Base-by-base conservation (phyloP, 2,113 vertebrate genomes). In the Gobiocypris rarus region DNA sequence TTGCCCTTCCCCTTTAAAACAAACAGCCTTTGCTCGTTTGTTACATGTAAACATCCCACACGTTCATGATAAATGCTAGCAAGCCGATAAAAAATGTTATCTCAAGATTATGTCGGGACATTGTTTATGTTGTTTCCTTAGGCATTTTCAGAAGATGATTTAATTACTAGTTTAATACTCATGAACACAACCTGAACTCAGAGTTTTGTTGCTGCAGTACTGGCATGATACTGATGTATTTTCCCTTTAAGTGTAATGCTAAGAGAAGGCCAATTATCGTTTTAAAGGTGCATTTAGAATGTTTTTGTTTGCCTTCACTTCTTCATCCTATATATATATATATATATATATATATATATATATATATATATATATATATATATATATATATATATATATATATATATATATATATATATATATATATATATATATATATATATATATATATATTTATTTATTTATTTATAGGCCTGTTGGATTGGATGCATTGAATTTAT, bases 61-160 rank as follows among this genome's bases (percentile, higher is more conserved):
- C 19, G n/a, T 48, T 58, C 19, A 75, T 75, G 10, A 56, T n/a
- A 5, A 79, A 48, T 75, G 58, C 38, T 79, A 71, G 17, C 38
- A 43, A 43, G 9, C 67, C 9, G n/a, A n/a, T n/a, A n/a, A 70
- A 13, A 4, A 24, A 3, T n/a, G 38, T 19, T 19, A 50, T 15
- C 5, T 31, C 7, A 5, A 24, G 8, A 52, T 50, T 24, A 24
- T 73, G 43, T 28, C 26, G 15, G 61, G 26, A 31, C 14, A 65
- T 2, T 31, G 61, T 65, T 31, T 15, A 43, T 70, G 22, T 71
- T 71, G 69, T 71, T 71, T 59, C 52, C 50, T 22, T 7, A 19
- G 24, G 26, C 31, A 38, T 34, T 69, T 38, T 67, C 28, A 67
- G 5, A 24, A 24, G 9, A 24, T 59, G 1, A 11, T 54, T 19